Evolutionary conservation across 2,797 vertebrate species (phyloP).

Genomic region (Gastrophryne carolinensis): DNA sequence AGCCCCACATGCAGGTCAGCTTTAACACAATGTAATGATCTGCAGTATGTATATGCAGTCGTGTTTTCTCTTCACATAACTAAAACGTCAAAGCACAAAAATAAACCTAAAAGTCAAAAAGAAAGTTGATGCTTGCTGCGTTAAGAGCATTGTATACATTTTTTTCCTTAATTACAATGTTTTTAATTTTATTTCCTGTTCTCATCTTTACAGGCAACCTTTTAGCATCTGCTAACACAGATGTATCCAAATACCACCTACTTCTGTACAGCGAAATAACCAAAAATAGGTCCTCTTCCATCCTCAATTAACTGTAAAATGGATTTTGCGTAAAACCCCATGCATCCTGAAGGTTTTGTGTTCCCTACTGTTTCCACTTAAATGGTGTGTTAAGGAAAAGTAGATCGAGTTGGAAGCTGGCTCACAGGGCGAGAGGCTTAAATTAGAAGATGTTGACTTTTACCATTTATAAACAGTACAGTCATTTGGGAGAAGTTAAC

Average conservation of each 20-base stretch:
- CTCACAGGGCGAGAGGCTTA: slow-evolving; percentile 8
- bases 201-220: slow-evolving; percentile 8
- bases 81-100: neutral
- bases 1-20: too few relatives aligned
- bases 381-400: slow-evolving; percentile 44
- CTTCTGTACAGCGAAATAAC: slow-evolving; percentile 34
- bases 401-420: slow-evolving; percentile 27
- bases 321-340: slow-evolving; percentile 36
- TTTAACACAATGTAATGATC: too few relatives aligned
- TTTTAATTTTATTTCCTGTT: slow-evolving; percentile 30
- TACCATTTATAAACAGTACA: slow-evolving; percentile 4
- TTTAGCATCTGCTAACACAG: slow-evolving; percentile 35
- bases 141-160: neutral
- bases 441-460: slow-evolving; percentile 30
- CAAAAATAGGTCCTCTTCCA: slow-evolving; percentile 37
- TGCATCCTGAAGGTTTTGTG: slow-evolving; percentile 33
- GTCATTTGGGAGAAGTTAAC: slow-evolving; percentile 8
- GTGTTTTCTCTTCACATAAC: too few relatives aligned
- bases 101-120: neutral
- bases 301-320: slow-evolving; percentile 49
- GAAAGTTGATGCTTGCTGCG: neutral
- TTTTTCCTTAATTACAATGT: slow-evolving; percentile 7
- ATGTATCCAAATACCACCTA: slow-evolving; percentile 31
- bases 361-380: slow-evolving; percentile 45
- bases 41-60: too few relatives aligned